Percentiles rank a stretch among this genome's conserved stretches.
These are phyloP conservation scores for Phortica okadai DNA, from an alignment of 2,888 invertebrate species.

Conservation along the genomic window DNA sequence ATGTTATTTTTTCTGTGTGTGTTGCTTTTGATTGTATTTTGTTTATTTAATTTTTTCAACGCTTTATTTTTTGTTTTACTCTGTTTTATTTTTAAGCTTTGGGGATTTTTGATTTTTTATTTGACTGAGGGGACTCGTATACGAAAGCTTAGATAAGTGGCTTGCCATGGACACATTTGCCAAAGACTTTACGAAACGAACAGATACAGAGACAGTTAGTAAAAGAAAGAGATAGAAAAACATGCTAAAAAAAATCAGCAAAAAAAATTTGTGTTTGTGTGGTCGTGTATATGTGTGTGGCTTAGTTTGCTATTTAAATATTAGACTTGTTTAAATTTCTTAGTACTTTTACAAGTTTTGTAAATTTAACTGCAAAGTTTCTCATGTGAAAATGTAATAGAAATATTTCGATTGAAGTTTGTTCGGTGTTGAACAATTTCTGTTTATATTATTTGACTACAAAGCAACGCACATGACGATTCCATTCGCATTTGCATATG, in stretches of 20 bases:
- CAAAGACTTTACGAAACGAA: background rate
- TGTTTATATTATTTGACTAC: background rate
- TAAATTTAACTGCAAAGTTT: too few species aligned
- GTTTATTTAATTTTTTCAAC: constrained; percentile 18
- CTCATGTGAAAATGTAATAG: too few species aligned
- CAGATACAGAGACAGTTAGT: background rate
- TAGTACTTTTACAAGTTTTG: too few species aligned
- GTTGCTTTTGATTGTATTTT: constrained; percentile 18
- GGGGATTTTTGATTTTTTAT: constrained; percentile 35
- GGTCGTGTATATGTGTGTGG: too few species aligned
- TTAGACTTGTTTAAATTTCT: too few species aligned
- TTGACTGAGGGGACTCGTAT: constrained; percentile 18
- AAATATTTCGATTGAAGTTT: too few species aligned
- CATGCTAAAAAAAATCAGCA: too few species aligned
- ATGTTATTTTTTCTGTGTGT: constrained; percentile 1
- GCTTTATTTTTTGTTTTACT: background rate
- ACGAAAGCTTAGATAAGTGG: constrained; percentile 26
- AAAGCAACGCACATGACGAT: background rate
- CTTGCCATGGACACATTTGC: constrained; percentile 18
- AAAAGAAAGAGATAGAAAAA: background rate
- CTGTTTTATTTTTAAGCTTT: constrained; percentile 27
- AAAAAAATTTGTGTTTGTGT: background rate
- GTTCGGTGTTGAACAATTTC: background rate
- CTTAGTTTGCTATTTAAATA: too few species aligned
- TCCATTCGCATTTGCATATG: background rate